Evolutionary conservation across 1,140 invertebrate species (phyloP).

Genomic region (Lordiphosa collinella): DNA sequence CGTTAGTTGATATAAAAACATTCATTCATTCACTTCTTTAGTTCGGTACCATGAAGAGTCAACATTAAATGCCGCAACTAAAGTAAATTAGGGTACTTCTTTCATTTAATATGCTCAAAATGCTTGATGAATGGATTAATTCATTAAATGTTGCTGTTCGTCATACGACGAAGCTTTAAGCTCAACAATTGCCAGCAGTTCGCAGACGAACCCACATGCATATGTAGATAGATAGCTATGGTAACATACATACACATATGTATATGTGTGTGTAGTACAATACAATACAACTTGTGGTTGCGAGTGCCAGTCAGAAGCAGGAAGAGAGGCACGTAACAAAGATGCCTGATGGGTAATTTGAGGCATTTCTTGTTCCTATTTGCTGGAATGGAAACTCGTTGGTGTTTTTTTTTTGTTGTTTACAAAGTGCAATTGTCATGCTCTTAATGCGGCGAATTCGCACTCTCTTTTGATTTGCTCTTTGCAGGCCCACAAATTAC

Average conservation of each 20-base stretch:
- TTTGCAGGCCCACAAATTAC: conserved; percentile 46
- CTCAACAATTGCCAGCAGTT: conserved; percentile 32
- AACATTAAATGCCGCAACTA: background rate
- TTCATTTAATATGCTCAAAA: conserved; percentile 38
- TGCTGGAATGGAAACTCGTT: too few species aligned
- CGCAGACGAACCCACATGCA: conserved; percentile 21
- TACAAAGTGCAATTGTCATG: background rate
- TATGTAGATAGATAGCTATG: conserved; percentile 18
- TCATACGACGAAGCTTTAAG: conserved; percentile 27
- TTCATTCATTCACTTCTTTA: too few species aligned
- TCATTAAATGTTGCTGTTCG: conserved; percentile 49
- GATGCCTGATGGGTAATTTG: too few species aligned
- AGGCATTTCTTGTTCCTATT: too few species aligned
- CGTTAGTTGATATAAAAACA: too few species aligned
- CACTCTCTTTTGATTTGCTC: conserved; percentile 3
- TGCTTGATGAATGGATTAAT: conserved; percentile 47
- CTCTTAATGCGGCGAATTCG: conserved; percentile 51
- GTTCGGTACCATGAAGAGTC: too few species aligned
- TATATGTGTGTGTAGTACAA: too few species aligned
- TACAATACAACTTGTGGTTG: too few species aligned
- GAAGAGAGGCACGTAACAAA: conserved; percentile 10
- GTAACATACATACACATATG: conserved; percentile 8
- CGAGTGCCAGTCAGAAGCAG: background rate
- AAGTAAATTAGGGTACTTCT: conserved; percentile 5
- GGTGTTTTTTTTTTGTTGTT: too few species aligned